A percentile compares a stretch with the other conserved stretches of the same genome.
phyloP scores from a whole-genome alignment of 2,888 invertebrate genomes.

The Oithona nana region DNA sequence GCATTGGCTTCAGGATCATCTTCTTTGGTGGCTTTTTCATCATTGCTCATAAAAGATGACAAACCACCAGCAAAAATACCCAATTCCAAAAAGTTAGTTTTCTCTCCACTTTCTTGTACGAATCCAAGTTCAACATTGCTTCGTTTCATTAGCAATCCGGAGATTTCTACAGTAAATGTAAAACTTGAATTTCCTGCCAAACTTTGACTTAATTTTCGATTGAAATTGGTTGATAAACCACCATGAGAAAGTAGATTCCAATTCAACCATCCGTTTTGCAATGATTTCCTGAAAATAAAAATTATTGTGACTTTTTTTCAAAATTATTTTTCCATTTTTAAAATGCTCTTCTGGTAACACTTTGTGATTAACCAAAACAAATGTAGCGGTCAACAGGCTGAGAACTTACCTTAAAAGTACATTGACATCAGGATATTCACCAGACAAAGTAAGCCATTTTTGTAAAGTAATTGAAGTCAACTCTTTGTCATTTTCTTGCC shows the following conservation, averaged over 20 bases:
- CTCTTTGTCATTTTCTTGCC: background rate
- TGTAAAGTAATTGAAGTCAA: background rate
- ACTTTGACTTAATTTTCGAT: background rate
- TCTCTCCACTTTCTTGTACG: background rate
- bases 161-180: background rate
- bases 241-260: background rate
- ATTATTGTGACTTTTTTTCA: no score
- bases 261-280: background rate
- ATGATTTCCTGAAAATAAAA: background rate
- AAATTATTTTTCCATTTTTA: no score
- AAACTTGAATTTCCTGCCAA: background rate
- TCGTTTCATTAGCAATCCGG: background rate
- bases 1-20: background rate
- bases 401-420: background rate
- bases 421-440: background rate
- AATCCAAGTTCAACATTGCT: background rate
- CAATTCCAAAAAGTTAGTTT: background rate
- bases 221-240: background rate
- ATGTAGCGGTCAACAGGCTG: no score
- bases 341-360: no score
- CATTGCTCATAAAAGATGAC: background rate
- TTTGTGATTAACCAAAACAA: no score
- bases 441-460: background rate
- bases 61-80: background rate
- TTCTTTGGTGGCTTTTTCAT: background rate